Evolutionary conservation across 2,888 invertebrate species (phyloP), one percentile per base, ranked within the genome.

Genomic region (Sinhomidia bicolor): DNA sequence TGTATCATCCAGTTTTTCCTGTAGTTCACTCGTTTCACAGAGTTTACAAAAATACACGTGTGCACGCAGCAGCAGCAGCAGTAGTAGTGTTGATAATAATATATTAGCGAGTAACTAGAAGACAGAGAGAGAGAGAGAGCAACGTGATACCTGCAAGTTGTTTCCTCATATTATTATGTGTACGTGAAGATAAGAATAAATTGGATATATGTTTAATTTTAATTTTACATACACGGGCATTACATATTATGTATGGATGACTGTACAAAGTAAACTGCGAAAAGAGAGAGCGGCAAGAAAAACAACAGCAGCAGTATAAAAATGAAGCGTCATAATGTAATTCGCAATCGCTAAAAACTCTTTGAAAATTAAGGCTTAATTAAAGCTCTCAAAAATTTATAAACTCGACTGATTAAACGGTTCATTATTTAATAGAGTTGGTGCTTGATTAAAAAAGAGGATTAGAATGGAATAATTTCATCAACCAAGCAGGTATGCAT

Each of bases 351-450:
- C 79, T 79, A 51, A 85, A 85, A 85, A 51, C 85, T 54, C 85
- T 79, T 85, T 85, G 85, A 85, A 85, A 85, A 85, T 85, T 85
- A 85, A 85, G 87, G 87, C 88, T 88, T 88, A 88, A 88, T 88
- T 88, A 88, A 88, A 88, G 79, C 83, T 57, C 76, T 84, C 76
- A 83, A 88, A 84, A 88, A 84, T 88, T 88, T 83, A 88, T 88
- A 88, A 88, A 88, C 78, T 81, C 51, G 88, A 79, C 88, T 88
- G 88, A 88, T 88, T 88, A 88, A 88, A 88, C 82, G 83, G 83
- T 88, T 88, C 88, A 88, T 88, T 88, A 88, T 88, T 88, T 88
- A 88, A 83, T 79, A 85, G 85, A 85, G 85, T 79, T 79, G 85
- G 85, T 79, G 85, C 85, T 85, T 85, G 85, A 85, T 85, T 85